phyloP scores from a whole-genome alignment of 2,113 vertebrate species.

The Mastomys coucha region DNA sequence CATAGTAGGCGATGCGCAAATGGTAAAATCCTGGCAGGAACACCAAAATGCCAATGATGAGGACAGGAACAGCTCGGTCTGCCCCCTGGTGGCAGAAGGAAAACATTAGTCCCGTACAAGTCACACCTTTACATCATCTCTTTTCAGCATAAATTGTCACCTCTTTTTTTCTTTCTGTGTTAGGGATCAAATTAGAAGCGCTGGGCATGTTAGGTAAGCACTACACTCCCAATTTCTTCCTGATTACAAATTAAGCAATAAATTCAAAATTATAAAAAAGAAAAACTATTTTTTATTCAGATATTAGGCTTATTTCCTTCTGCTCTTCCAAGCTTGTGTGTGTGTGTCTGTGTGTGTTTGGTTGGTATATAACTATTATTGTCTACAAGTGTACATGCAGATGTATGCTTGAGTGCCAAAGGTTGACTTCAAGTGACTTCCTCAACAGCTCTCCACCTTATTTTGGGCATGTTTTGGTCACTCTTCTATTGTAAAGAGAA shows the following conservation, averaged over 20 bases:
- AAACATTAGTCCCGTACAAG: conserved; percentile 44
- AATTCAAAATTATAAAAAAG: conserved; percentile 22
- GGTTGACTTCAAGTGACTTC: background rate
- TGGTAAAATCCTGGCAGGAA: conserved; percentile 99
- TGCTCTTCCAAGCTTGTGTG: background rate
- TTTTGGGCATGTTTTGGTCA: background rate
- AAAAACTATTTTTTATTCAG: conserved; percentile 1
- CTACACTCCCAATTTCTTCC: background rate
- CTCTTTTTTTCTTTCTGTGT: background rate
- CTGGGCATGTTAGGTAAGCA: background rate
- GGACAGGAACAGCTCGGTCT: conserved; percentile 94
- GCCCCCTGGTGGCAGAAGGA: conserved; percentile 88
- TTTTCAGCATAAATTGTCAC: background rate
- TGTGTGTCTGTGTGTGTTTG: background rate
- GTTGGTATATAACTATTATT: background rate
- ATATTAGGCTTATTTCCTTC: background rate
- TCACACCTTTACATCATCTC: background rate
- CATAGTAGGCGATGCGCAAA: conserved; percentile 97
- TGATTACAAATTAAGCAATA: conserved; percentile 32
- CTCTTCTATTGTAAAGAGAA: background rate
- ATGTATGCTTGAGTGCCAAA: background rate
- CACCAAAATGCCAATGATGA: conserved; percentile 97
- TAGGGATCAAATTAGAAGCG: background rate
- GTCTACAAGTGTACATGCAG: background rate
- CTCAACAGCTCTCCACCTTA: background rate